Percentiles rank a stretch among this genome's conserved stretches.
phyloP scores from a whole-genome alignment of 2,797 vertebrate genomes.

The Lepus oiostolus region DNA sequence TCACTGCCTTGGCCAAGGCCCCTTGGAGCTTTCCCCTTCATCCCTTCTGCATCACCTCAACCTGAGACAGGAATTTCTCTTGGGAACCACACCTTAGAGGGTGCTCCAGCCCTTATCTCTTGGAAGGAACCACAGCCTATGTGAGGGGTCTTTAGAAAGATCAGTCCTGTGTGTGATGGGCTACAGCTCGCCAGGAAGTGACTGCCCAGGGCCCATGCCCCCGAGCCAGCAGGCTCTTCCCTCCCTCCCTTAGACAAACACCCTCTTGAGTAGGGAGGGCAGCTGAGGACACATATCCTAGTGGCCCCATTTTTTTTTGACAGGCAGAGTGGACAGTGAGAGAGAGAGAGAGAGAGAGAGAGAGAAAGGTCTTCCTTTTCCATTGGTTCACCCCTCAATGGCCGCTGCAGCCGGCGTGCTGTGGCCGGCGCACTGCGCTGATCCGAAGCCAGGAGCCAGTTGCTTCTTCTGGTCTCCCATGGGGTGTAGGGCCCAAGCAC shows the following conservation, averaged over 20 bases:
- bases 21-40: background rate
- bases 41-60: background rate
- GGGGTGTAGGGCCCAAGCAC: too few relatives aligned
- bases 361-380: too few relatives aligned
- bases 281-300: background rate
- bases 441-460: too few relatives aligned
- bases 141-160: constrained; percentile 42
- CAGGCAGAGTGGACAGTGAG: too few relatives aligned
- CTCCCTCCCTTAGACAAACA: background rate
- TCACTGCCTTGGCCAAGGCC: background rate
- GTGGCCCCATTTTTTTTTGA: too few relatives aligned
- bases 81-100: background rate
- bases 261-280: background rate
- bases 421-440: too few relatives aligned
- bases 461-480: too few relatives aligned
- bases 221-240: background rate
- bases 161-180: background rate
- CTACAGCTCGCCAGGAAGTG: background rate
- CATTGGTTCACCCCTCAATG: too few relatives aligned
- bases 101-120: background rate
- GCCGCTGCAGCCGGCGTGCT: too few relatives aligned
- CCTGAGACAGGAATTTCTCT: background rate
- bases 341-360: too few relatives aligned
- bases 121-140: background rate
- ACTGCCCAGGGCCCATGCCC: background rate